phyloP scores from a whole-genome alignment of 2,888 invertebrate genomes.

The Drosophila ustulata region DNA sequence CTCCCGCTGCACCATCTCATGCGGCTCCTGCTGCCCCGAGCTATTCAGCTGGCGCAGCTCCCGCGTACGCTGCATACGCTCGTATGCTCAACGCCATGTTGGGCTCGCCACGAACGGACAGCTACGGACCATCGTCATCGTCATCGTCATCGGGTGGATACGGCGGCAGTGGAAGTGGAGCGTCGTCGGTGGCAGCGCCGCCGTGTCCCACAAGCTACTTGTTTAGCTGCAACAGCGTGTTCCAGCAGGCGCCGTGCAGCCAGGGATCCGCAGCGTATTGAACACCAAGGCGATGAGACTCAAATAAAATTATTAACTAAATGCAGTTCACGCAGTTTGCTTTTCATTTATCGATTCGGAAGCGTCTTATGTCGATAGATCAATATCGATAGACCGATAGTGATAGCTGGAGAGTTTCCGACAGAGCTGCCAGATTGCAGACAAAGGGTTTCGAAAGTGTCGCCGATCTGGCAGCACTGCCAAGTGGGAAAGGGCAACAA shows the following conservation, averaged over 20 bases:
- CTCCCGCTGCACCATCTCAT: conserved; percentile 4
- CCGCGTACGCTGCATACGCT: conserved; percentile 34
- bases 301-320: conserved; percentile 33
- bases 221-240: conserved; percentile 61
- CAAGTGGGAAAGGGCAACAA: no score
- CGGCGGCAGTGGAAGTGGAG: conserved; percentile 38
- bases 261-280: conserved; percentile 46
- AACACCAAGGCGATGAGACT: background rate
- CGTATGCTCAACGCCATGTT: conserved; percentile 55
- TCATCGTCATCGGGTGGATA: conserved; percentile 1
- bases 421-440: no score
- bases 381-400: no score
- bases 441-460: no score
- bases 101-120: conserved; percentile 34
- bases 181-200: conserved; percentile 54
- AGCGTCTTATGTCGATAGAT: no score
- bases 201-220: conserved; percentile 60
- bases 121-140: conserved; percentile 36
- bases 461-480: no score
- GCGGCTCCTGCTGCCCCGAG: conserved; percentile 19
- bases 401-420: no score
- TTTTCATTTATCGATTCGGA: background rate
- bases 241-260: conserved; percentile 54
- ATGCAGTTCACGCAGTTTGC: background rate
- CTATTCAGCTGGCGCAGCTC: conserved; percentile 15